phyloP scores from a whole-genome alignment of 2,888 invertebrate species.

The Carabus problematicus region DNA sequence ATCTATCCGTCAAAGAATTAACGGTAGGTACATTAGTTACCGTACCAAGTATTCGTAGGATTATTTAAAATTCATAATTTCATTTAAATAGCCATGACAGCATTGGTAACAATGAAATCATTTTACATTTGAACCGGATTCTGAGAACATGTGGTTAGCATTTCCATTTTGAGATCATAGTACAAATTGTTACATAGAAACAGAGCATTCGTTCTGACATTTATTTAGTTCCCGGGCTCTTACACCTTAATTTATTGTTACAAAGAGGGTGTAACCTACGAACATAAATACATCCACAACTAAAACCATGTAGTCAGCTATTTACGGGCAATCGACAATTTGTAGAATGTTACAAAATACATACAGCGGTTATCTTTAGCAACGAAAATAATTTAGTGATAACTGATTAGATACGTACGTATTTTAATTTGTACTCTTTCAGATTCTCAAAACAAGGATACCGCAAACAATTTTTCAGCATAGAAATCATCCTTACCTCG shows the following conservation, averaged over 20 bases:
- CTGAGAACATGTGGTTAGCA: no score
- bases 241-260: constrained; percentile 10
- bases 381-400: no score
- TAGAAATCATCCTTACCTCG: no score
- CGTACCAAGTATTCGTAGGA: neutral
- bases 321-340: neutral
- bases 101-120: neutral
- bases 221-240: neutral
- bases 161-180: no score
- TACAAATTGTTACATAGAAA: neutral
- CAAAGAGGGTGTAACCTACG: constrained; percentile 9
- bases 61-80: neutral
- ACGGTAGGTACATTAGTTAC: neutral
- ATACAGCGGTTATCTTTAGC: no score
- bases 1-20: neutral
- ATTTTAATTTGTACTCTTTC: no score
- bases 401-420: no score
- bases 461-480: no score
- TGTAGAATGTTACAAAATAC: no score
- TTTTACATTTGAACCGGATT: no score
- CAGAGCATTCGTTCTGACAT: neutral
- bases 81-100: neutral
- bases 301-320: neutral
- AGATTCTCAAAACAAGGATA: no score
- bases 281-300: constrained; percentile 1